A percentile compares a stretch with the other conserved stretches of the same genome.
These are phyloP conservation scores for Sipha flava DNA, from an alignment of 1,140 invertebrate species.

Conservation along the genomic window DNA sequence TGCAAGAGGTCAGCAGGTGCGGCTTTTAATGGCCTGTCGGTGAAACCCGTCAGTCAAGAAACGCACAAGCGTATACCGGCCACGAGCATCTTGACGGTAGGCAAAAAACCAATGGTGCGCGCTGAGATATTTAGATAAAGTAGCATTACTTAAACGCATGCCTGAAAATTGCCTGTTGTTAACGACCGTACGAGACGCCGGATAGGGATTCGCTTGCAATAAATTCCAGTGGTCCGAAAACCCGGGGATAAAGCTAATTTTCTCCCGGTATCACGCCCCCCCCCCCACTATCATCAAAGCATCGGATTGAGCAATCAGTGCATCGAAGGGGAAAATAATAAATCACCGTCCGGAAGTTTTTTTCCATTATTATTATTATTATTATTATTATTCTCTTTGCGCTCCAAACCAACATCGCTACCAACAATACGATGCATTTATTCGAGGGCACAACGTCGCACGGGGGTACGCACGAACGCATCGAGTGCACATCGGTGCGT, in stretches of 20 bases:
- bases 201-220: constrained; percentile 5
- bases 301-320: constrained; percentile 9
- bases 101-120: background rate
- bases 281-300: no score
- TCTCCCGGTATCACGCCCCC: background rate
- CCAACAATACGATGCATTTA: no score
- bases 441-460: no score
- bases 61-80: background rate
- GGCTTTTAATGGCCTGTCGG: background rate
- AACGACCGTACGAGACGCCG: constrained; percentile 14
- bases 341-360: constrained; percentile 9
- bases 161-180: constrained; percentile 17
- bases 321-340: background rate
- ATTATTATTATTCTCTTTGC: background rate
- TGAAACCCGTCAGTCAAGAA: background rate
- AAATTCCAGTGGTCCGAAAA: constrained; percentile 14
- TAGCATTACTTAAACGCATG: constrained; percentile 16
- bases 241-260: constrained; percentile 26
- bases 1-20: background rate
- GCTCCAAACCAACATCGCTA: no score
- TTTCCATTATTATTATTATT: no score
- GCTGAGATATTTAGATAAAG: constrained; percentile 21
- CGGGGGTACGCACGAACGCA: no score
- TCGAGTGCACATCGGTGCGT: no score
- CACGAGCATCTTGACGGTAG: background rate